A percentile compares a stretch with the other conserved stretches of the same genome.
These are phyloP conservation scores for Dreissena rostriformis DNA, from an alignment of 1,140 invertebrate species.

Conservation along the genomic window DNA sequence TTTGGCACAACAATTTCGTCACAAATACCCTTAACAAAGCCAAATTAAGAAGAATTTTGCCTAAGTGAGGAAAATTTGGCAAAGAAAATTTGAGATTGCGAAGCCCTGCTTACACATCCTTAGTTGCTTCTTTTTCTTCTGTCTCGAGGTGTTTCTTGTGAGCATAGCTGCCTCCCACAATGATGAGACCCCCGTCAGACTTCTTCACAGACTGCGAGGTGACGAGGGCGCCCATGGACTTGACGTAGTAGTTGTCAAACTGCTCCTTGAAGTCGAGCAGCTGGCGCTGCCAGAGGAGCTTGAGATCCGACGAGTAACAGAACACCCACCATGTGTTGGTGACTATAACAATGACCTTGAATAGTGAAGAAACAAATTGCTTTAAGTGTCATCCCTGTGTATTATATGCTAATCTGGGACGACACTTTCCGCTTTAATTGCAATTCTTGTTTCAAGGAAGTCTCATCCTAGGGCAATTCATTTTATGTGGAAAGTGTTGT, in stretches of 20 bases:
- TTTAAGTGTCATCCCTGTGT: no score
- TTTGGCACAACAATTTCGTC: no score
- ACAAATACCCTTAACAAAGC: no score
- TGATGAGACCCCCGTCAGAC: conserved; percentile 70
- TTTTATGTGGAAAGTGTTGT: neutral
- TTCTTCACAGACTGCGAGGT: conserved; percentile 69
- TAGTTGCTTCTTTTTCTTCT: neutral
- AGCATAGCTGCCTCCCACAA: conserved; percentile 71
- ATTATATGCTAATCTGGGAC: no score
- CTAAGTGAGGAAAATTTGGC: no score
- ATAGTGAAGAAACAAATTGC: neutral
- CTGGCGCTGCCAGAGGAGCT: conserved; percentile 65
- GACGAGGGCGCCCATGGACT: conserved; percentile 69
- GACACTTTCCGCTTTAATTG: no score
- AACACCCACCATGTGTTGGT: conserved; percentile 73
- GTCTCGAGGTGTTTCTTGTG: conserved; percentile 63
- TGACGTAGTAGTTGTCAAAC: conserved; percentile 62
- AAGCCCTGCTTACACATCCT: conserved; percentile 42
- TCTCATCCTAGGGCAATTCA: no score
- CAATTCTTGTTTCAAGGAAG: no score
- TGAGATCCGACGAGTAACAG: conserved; percentile 69
- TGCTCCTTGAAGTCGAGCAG: conserved; percentile 53
- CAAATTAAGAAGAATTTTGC: no score
- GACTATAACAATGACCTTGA: conserved; percentile 72
- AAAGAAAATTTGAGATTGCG: no score